Evolutionary conservation across 2,797 vertebrate species (phyloP).

Genomic region (Helostoma temminkii): DNA sequence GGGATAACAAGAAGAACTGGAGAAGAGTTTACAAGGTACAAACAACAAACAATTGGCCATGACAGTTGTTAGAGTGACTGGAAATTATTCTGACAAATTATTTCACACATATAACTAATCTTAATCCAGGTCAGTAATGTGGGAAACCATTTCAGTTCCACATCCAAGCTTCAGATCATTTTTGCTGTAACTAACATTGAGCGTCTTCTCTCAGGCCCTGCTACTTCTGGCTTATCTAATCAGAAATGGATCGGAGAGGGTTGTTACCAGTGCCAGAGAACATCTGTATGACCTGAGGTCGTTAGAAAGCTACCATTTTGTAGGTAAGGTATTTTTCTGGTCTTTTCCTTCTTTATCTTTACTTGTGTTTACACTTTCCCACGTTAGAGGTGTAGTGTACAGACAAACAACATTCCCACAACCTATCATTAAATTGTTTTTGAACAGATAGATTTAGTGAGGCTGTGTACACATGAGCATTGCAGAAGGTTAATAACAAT

Average conservation of each 20-base stretch:
- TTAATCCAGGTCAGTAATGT: too few species aligned
- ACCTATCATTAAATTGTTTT: slow-evolving; percentile 48
- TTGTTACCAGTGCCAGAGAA: slow-evolving; percentile 98
- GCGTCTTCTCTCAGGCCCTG: slow-evolving; percentile 86
- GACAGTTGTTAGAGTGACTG: neutral
- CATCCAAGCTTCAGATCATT: too few species aligned
- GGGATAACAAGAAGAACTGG: slow-evolving; percentile 99
- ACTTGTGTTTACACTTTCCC: slow-evolving; percentile 67
- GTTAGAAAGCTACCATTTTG: slow-evolving; percentile 98
- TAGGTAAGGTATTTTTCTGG: slow-evolving; percentile 87
- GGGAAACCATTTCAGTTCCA: too few species aligned
- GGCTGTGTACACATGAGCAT: slow-evolving; percentile 15
- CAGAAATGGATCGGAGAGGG: slow-evolving; percentile 98
- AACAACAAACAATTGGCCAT: neutral
- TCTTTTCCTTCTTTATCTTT: slow-evolving; percentile 80
- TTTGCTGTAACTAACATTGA: slow-evolving; percentile 6
- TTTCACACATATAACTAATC: too few species aligned
- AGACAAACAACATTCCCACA: neutral
- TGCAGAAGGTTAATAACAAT: slow-evolving; percentile 40
- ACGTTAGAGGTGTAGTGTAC: neutral
- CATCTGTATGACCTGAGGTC: slow-evolving; percentile 99
- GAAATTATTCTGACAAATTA: too few species aligned
- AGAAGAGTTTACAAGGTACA: slow-evolving; percentile 97
- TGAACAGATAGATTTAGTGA: slow-evolving; percentile 64
- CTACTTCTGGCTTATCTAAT: slow-evolving; percentile 97